Percentiles rank a stretch among this genome's conserved stretches.
Evolutionary conservation across 2,888 invertebrate species (phyloP).

Genomic region (Drosophila limbata): DNA sequence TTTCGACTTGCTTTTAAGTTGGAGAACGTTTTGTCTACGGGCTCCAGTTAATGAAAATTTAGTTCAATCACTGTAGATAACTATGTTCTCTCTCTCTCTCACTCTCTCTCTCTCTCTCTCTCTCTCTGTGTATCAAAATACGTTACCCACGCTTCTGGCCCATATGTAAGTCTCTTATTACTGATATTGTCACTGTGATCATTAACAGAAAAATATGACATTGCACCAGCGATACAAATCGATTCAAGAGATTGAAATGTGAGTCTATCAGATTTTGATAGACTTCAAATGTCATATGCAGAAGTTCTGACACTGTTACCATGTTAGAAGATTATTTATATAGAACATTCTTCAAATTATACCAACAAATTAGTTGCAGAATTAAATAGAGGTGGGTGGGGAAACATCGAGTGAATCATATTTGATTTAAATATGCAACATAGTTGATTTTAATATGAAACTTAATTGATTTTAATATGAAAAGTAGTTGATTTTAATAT

Average conservation of each 20-base stretch:
- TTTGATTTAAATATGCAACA: too few species aligned
- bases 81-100: slow-evolving; percentile 3
- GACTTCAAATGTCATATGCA: not conserved
- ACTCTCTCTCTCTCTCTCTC: not conserved
- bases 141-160: slow-evolving; percentile 9
- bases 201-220: slow-evolving; percentile 23
- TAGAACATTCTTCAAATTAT: too few species aligned
- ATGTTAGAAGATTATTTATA: too few species aligned
- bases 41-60: slow-evolving; percentile 66
- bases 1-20: slow-evolving; percentile 40
- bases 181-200: slow-evolving; percentile 35
- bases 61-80: slow-evolving; percentile 53
- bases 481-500: too few species aligned
- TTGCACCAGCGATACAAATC: not conserved
- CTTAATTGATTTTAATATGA: too few species aligned
- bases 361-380: too few species aligned
- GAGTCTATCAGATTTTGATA: slow-evolving; percentile 8
- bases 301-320: too few species aligned
- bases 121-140: slow-evolving; percentile 32
- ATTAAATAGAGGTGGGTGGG: too few species aligned
- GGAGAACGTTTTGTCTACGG: slow-evolving; percentile 66
- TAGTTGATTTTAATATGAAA: too few species aligned
- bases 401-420: too few species aligned
- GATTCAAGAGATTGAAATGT: slow-evolving; percentile 9
- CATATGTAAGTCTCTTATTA: not conserved